These are phyloP conservation scores for Pao palembangensis DNA, from an alignment of 2,113 vertebrate genomes.

Conservation along the genomic window DNA sequence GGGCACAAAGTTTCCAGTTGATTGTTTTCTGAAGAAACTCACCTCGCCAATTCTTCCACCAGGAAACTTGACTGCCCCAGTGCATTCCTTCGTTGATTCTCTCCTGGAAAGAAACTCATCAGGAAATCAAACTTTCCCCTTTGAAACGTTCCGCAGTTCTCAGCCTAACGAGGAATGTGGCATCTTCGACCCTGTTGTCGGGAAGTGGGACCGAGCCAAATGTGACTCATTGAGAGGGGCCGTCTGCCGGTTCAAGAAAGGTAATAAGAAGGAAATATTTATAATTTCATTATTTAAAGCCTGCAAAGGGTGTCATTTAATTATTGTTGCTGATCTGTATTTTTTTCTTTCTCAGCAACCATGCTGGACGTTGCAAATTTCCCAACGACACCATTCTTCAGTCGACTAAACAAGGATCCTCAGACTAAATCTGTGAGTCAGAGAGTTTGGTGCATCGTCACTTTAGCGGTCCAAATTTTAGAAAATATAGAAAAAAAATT, in stretches of 20 bases:
- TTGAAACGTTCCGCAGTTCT: conserved; percentile 17
- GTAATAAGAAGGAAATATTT: conserved; percentile 31
- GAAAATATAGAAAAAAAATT: too few relatives aligned
- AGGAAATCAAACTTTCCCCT: conserved; percentile 39
- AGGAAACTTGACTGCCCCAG: conserved; percentile 40
- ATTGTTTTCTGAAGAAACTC: neutral
- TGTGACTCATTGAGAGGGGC: conserved; percentile 61
- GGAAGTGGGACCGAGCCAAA: conserved; percentile 2
- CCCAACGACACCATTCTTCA: conserved; percentile 67
- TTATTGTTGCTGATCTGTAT: neutral
- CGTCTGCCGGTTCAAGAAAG: conserved; percentile 73
- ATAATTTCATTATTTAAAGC: neutral
- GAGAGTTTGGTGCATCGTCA: neutral
- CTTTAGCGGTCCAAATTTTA: too few relatives aligned
- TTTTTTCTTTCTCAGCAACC: conserved; percentile 49
- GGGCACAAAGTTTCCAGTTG: too few relatives aligned
- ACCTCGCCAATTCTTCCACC: conserved; percentile 1
- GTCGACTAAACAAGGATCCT: conserved; percentile 49
- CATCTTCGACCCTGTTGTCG: conserved; percentile 61
- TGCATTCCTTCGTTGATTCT: conserved; percentile 11
- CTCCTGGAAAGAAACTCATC: conserved; percentile 15
- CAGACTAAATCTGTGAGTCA: conserved; percentile 63
- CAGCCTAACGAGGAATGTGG: conserved; percentile 51
- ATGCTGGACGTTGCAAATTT: conserved; percentile 38
- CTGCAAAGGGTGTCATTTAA: neutral